Conservation (phyloP, 2,888 invertebrate species). For the Chalcosyrphus nemorum region DNA sequence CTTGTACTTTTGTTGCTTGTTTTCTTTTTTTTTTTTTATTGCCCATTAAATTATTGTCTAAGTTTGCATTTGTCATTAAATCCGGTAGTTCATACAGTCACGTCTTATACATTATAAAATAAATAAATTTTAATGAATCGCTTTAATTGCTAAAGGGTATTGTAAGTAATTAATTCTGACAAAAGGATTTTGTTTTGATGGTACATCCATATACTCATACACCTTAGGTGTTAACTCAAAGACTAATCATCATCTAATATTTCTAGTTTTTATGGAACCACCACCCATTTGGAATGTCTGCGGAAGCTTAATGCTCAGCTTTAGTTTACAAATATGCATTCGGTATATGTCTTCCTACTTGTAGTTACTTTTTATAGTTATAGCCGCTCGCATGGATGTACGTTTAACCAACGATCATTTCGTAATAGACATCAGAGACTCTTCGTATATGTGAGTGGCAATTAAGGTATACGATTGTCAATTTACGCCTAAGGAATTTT, state of each 20-base stretch:
- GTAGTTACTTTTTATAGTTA: not conserved
- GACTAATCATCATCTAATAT: not conserved
- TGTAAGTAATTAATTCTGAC: not conserved
- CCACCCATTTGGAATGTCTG: not conserved
- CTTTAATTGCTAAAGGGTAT: not conserved
- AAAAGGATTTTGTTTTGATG: not conserved
- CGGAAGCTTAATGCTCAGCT: not conserved
- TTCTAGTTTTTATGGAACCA: not conserved
- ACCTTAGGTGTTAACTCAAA: not conserved
- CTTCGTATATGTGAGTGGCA: not conserved
- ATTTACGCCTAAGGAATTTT: conserved; percentile 36
- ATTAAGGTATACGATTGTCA: conserved; percentile 6
- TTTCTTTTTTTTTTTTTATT: not conserved
- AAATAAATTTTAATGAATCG: not conserved
- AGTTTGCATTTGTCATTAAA: not conserved
- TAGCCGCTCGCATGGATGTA: not conserved
- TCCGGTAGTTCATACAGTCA: not conserved
- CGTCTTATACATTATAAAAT: not conserved
- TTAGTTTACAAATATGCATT: not conserved
- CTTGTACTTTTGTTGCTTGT: not conserved
- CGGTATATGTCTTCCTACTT: not conserved
- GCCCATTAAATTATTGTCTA: not conserved
- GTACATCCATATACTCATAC: not conserved
- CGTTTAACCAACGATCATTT: not conserved
- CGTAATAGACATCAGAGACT: not conserved